Evolutionary conservation across 1,140 invertebrate genomes (phyloP), one percentile per base, ranked within the genome.

Genomic region (Probaryconus sp.): DNA sequence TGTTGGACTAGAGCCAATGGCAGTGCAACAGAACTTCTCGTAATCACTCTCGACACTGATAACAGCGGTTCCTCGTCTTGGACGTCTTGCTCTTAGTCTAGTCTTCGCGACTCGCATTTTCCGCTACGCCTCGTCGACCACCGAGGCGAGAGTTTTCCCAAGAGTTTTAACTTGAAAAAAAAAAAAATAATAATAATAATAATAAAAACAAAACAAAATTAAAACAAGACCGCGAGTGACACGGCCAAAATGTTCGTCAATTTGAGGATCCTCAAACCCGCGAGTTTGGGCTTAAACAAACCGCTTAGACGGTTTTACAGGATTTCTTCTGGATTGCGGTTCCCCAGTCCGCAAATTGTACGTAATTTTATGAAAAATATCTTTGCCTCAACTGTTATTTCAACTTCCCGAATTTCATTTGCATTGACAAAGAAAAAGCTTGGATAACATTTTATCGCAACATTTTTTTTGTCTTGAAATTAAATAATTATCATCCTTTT

Each of bases 91-190:
- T 72, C 51, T 18, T 30, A 37, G 55, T 31, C 38, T 43, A 70
- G 65, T 43, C 61, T 38, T 37, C 20, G 53, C 56, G 55, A n/a
- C 55, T 58, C 47, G 26, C 70, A 61, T 63, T 73, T 61, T 31
- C 60, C 53, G 33, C 38, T 65, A 69, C 72, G 72, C 58, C 61
- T 76, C 78, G 47, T 68, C 58, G 71, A 70, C 74, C 64, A 69
- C 21, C 21, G 21, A 24, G 21, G 21, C 21, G 21, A 24, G 55
- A 2, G n/a, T 45, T 21, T 13, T 35, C 47, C 16, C n/a, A n/a
- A n/a, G 38, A 3, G 13, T 48, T 9, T 7, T 10, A 26, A 5
- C 5, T 47, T 31, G n/a, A 5, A 10, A 10, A 31, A 31, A 31
- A 2, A 5, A n/a, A n/a, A n/a, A n/a, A n/a, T n/a, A n/a, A n/a